Percentiles rank a stretch among this genome's conserved stretches.
phyloP scores from a whole-genome alignment of 1,140 invertebrate species.

The Nasonia longicornis region DNA sequence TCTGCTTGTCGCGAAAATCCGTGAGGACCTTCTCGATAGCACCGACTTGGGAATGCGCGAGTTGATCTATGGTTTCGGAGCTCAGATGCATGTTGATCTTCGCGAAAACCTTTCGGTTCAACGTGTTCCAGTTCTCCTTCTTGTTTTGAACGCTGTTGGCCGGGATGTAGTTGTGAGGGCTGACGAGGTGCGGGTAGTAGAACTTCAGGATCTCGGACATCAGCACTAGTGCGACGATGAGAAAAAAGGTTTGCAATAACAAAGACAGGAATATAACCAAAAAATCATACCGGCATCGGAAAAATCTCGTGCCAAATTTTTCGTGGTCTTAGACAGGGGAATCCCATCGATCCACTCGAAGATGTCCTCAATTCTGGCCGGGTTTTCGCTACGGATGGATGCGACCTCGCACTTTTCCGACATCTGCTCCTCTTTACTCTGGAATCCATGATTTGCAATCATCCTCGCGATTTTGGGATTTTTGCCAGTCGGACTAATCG shows the following conservation, averaged over 20 bases:
- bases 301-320: constrained; percentile 76
- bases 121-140: constrained; percentile 77
- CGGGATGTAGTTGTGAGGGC: constrained; percentile 78
- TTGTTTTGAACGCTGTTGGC: constrained; percentile 74
- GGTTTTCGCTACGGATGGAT: constrained; percentile 16
- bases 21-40: constrained; percentile 73
- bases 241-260: too few species aligned
- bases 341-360: constrained; percentile 74
- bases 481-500: not conserved
- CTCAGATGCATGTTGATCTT: constrained; percentile 73
- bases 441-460: not conserved
- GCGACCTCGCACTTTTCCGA: not conserved
- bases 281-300: constrained; percentile 73
- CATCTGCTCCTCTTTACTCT: not conserved
- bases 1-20: constrained; percentile 62
- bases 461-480: not conserved
- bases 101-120: constrained; percentile 76
- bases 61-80: constrained; percentile 70
- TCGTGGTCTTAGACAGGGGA: constrained; percentile 71
- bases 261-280: not conserved
- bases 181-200: constrained; percentile 76
- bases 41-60: constrained; percentile 71
- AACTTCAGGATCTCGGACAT: constrained; percentile 77
- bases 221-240: constrained; percentile 65
- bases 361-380: constrained; percentile 55